A percentile compares a stretch with the other conserved stretches of the same genome.
Evolutionary conservation across 92 coral and sea anemone species (phyloP).

Genomic region (Plumapathes pennacea): DNA sequence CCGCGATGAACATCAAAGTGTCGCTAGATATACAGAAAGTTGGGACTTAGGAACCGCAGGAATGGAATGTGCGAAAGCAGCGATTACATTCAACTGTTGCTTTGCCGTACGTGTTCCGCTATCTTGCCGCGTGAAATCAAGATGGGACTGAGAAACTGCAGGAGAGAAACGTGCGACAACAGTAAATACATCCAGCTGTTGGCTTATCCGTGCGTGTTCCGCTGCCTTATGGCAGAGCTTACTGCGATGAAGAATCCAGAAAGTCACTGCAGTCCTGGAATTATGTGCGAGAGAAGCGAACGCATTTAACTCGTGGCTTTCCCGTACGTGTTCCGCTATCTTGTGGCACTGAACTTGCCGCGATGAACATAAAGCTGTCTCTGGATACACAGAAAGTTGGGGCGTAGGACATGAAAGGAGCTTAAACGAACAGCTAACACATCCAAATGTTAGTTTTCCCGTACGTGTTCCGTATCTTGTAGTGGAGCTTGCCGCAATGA

Average conservation of each 20-base stretch:
- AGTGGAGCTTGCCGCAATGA: conserved; percentile 97
- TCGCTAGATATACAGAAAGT: conserved; percentile 71
- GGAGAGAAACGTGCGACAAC: conserved; percentile 82
- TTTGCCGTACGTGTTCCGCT: conserved; percentile 95
- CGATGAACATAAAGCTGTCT: conserved; percentile 89
- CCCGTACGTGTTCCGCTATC: conserved; percentile 95
- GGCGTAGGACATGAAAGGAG: conserved; percentile 49
- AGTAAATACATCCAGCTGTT: conserved; percentile 72
- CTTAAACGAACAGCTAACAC: conserved; percentile 74
- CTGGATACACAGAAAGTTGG: conserved; percentile 73
- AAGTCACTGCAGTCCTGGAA: too few relatives aligned
- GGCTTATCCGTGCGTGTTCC: conserved; percentile 93
- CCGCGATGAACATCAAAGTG: conserved; percentile 92
- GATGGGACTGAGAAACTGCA: conserved; percentile 46
- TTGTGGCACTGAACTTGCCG: conserved; percentile 93
- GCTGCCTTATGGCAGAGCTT: conserved; percentile 93
- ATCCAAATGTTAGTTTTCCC: conserved; percentile 81
- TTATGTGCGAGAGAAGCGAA: conserved; percentile 75
- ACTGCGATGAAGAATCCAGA: conserved; percentile 93
- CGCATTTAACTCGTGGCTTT: conserved; percentile 70
- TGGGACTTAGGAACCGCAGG: conserved; percentile 38
- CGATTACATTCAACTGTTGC: conserved; percentile 71
- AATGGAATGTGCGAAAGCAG: conserved; percentile 78
- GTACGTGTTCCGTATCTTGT: conserved; percentile 95
- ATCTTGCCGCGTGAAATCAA: conserved; percentile 85